Evolutionary conservation across 2,113 vertebrate genomes (phyloP), one percentile per base, ranked within the genome.

Genomic region (Collichthys lucidus): DNA sequence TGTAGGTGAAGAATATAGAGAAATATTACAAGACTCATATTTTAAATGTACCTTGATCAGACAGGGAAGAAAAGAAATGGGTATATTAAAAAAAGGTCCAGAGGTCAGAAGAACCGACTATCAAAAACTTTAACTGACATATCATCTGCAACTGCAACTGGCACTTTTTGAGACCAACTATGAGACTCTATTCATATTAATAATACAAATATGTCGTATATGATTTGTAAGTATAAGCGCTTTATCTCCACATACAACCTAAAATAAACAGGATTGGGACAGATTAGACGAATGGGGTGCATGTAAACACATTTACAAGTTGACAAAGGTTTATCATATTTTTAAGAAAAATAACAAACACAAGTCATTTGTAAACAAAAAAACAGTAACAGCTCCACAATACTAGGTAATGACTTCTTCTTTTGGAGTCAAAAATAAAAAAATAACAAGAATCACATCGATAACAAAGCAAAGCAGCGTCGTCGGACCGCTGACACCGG

Each of bases 1-100:
- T 98, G 82, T 11, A 69, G 53, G n/a, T 15, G 19, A n/a, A 77
- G 40, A 75, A 81, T 40, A 80, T 0, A 4, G 31, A 61, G 62
- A 65, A 76, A 61, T 2, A 52, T 65, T 63, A 40, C 3, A 50
- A 1, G 3, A 49, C 26, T n/a, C 20, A 42, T 3, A 49, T 5
- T 61, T 69, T 2, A 57, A 35, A 29, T 56, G 40, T 4, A 75
- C n/a, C 42, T 22, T 50, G 46, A 69, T 52, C 55, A 61, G 10
- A 78, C 31, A 44, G 7, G 22, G 5, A 47, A 22, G 19, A 67
- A 31, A 11, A 56, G 59, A 68, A 57, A 0, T 7, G 22, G 3
- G 29, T 44, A 42, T 64, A 79, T 63, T 22, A 83, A 17, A 17
- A 17, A 17, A 74, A 42, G 57, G 19, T 17, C 49, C 19, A 53